These are phyloP conservation scores for Protobothrops flavoviridis DNA, from an alignment of 2,113 vertebrate genomes.

Conservation along the genomic window DNA sequence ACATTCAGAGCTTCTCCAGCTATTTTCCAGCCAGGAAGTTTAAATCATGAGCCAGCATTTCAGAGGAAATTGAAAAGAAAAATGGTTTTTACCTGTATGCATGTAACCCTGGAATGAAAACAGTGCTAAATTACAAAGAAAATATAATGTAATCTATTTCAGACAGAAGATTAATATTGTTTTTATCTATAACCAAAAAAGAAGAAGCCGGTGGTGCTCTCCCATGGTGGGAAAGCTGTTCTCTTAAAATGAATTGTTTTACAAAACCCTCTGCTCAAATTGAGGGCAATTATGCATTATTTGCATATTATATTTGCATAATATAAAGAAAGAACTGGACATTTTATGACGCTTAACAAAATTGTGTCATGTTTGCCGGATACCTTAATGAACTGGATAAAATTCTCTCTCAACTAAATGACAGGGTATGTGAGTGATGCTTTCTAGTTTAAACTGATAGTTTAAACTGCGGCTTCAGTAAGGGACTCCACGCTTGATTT, in stretches of 20 bases:
- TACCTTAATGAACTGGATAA: not conserved
- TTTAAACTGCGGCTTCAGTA: not conserved
- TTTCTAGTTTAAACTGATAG: not conserved
- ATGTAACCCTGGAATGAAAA: not conserved
- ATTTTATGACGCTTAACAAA: not conserved
- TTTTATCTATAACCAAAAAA: not conserved
- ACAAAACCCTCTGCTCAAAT: not conserved
- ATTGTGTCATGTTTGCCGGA: not conserved
- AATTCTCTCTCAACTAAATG: not conserved
- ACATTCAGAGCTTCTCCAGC: conserved; percentile 52
- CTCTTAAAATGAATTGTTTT: not conserved
- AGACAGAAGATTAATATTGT: not conserved
- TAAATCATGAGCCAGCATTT: conserved; percentile 22
- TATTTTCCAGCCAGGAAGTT: conserved; percentile 39
- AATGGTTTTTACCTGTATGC: not conserved
- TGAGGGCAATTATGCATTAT: not conserved
- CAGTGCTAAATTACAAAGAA: not conserved
- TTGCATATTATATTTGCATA: not conserved
- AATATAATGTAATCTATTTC: not conserved
- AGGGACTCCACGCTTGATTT: not conserved
- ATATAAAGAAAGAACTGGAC: not conserved
- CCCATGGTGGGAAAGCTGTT: not conserved
- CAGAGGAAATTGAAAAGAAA: conserved; percentile 21
- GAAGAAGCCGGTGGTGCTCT: too few species aligned
- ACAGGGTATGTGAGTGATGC: not conserved